These are phyloP conservation scores for Choloepus hoffmanni DNA, from an alignment of 2,113 vertebrate genomes.

Conservation along the genomic window DNA sequence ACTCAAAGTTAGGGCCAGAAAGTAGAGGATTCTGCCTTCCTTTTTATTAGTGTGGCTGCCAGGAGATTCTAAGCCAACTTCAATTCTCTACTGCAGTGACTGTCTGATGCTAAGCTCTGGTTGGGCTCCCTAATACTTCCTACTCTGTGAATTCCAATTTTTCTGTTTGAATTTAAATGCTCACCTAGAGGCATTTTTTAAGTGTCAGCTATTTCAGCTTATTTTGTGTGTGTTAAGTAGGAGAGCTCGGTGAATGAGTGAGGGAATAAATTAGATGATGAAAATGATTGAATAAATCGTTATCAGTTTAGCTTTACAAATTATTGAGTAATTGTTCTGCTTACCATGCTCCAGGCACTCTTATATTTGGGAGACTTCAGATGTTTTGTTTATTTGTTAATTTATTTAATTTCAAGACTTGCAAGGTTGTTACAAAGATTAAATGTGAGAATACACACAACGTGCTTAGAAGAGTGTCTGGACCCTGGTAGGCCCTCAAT, in stretches of 20 bases:
- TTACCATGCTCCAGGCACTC: background rate
- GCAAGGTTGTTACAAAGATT: background rate
- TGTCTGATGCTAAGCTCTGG: background rate
- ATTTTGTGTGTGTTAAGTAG: background rate
- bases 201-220: slow-evolving; percentile 26
- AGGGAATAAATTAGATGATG: slow-evolving; percentile 33
- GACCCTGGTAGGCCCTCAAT: background rate
- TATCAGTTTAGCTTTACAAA: slow-evolving; percentile 42
- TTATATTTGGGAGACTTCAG: background rate
- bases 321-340: background rate
- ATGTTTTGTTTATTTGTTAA: background rate
- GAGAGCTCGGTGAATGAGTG: slow-evolving; percentile 20
- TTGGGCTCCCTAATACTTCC: background rate
- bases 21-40: background rate
- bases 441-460: background rate
- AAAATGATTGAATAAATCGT: background rate
- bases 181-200: background rate
- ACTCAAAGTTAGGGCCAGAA: background rate
- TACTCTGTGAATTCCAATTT: background rate
- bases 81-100: background rate
- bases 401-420: background rate
- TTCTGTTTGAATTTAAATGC: slow-evolving; percentile 18
- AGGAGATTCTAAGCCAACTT: background rate
- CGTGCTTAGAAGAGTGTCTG: background rate
- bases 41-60: background rate